Evolutionary conservation across 2,113 vertebrate genomes (phyloP), one percentile per base, ranked within the genome.

Genomic region (Hippopotamus amphibius): DNA sequence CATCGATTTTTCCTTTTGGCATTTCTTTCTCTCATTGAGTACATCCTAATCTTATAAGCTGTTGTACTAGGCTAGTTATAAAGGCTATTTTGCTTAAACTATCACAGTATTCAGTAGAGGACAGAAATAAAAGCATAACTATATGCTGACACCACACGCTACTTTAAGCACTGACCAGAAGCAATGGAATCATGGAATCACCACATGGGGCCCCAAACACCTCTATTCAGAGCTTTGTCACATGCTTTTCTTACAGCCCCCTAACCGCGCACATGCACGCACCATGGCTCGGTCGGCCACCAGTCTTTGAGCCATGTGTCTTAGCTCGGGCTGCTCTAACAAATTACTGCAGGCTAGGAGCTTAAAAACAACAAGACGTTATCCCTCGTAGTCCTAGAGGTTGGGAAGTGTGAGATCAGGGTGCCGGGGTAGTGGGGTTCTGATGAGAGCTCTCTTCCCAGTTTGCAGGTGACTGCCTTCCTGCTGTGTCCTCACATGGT

Each of bases 61-160:
- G 3, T 65, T 94, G 26, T 61, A 50, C 50, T 61, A 88, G 4
- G 50, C 81, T 89, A 88, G n/a, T 53, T 68, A 82, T 50, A 74
- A 86, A 93, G 19, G 37, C 74, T 63, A 59, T 30, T 59, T 90
- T 82, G 12, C 57, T 91, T 71, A 89, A 96, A 85, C 92, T 71
- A 94, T n/a, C 17, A 61, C 11, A 61, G 6, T 50, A 86, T 84
- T n/a, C 19, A 84, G 33, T 33, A 88, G 46, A 46, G 13, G 12
- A 66, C 3, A 95, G 79, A 87, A 92, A 92, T 50, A 88, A 69
- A 93, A 72, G 14, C 21, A 82, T 53, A 88, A 91, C 68, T 8
- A 83, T 17, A 71, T 37, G 6, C 4, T 22, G 77, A 93, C 17
- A 72, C 41, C 21, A 68, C 37, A 30, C 48, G 9, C 48, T 94